A percentile compares a stretch with the other conserved stretches of the same genome.
Evolutionary conservation across 2,888 invertebrate genomes (phyloP).

Genomic region (Mythimna pallens): DNA sequence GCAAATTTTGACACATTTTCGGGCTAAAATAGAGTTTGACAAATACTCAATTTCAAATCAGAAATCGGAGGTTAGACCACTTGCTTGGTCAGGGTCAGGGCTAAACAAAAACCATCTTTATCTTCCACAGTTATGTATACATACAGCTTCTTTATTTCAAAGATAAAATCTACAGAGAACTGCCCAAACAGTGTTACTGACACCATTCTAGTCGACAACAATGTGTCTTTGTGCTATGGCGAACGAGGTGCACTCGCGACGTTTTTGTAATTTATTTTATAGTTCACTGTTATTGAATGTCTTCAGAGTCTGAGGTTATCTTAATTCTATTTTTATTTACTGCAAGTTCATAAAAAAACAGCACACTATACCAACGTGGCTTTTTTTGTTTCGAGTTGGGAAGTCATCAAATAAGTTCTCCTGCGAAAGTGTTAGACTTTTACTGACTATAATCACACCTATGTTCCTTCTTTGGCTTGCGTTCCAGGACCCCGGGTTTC

Average conservation of each 20-base stretch:
- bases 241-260: constrained; percentile 40
- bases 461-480: no score
- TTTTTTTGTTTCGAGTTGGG: no score
- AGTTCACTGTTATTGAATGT: constrained; percentile 4
- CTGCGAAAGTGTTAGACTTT: no score
- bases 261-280: constrained; percentile 28
- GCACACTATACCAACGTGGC: no score
- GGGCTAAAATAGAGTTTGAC: no score
- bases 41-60: no score
- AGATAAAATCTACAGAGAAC: constrained; percentile 24
- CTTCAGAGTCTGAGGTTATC: background rate
- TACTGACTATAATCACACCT: no score
- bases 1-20: no score
- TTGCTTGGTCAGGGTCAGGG: background rate
- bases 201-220: constrained; percentile 59
- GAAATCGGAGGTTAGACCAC: background rate
- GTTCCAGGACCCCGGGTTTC: no score
- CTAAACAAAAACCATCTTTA: background rate
- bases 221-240: constrained; percentile 55
- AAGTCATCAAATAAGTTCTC: no score
- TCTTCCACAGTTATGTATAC: background rate
- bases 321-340: no score
- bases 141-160: constrained; percentile 16
- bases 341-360: no score
- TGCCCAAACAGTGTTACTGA: constrained; percentile 37